Evolutionary conservation across 2,113 vertebrate species (phyloP), one percentile per base, ranked within the genome.

Genomic region (Riparia riparia): DNA sequence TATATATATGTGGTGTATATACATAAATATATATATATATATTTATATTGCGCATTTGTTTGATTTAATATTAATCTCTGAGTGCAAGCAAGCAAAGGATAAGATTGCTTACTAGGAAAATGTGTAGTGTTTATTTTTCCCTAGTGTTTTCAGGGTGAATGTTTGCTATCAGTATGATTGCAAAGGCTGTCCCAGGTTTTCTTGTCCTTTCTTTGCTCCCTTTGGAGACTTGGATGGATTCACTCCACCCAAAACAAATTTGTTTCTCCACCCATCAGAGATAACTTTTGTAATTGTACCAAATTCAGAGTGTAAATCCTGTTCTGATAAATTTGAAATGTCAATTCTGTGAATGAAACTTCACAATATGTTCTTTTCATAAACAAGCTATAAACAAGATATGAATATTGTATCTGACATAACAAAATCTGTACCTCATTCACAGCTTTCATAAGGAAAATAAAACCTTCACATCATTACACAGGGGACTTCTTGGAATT

Each of bases 311-410:
- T 47, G 57, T 88, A 96, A 96, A 82, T 90, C 78, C 80, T 93
- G 68, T 95, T 93, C 82, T 93, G 93, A 96, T 96, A 93, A 86
- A 82, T 82, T 34, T 80, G 73, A 96, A 72, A 72, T 70, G 64
- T 93, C 70, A 45, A 54, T 82, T 91, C 89, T 96, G 93, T 85
- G 87, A 94, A 96, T 91, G 91, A 93, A 83, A 49, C 72, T 74
- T 96, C 87, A 89, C 87, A 96, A 63, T 89, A 71, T 92, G 66
- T 94, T 96, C 83, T 96, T 83, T 79, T 58, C 37, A 37, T 37
- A 37, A 37, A 37, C 37, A 37, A 37, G 37, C 37, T 53, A 53
- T 76, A 95, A 96, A 82, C 64, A 95, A 94, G 82, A 92, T 92
- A 82, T 0, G 22, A 95, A 73, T 93, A 94, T 78, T 91, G 21